Conservation (phyloP, 2,888 invertebrate species). For the Caenorhabditis afra region DNA sequence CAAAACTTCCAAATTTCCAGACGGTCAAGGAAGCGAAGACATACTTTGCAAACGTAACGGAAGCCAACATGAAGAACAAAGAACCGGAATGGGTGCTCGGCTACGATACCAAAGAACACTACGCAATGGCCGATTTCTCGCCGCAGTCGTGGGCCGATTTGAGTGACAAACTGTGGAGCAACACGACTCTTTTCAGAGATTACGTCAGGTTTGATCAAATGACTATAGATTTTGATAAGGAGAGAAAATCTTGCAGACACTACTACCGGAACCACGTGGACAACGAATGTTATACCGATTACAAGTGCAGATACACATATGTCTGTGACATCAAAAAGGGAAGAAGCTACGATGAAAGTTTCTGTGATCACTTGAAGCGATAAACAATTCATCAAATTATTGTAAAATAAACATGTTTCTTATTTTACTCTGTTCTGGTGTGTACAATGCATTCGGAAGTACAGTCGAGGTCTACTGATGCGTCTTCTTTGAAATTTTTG, state of each 20-base stretch:
- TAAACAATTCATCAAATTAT: neutral
- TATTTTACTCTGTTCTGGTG: no score
- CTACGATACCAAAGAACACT: slow-evolving; percentile 68
- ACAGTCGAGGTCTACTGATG: slow-evolving; percentile 49
- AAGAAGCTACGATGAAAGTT: slow-evolving; percentile 68
- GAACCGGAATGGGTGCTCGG: slow-evolving; percentile 67
- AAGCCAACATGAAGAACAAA: slow-evolving; percentile 67
- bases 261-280: slow-evolving; percentile 66
- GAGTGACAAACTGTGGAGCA: slow-evolving; percentile 64
- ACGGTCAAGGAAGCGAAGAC: slow-evolving; percentile 73
- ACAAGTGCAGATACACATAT: slow-evolving; percentile 59
- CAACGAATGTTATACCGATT: slow-evolving; percentile 63
- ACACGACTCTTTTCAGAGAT: slow-evolving; percentile 66
- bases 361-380: slow-evolving; percentile 52
- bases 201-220: slow-evolving; percentile 61
- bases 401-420: slow-evolving; percentile 1
- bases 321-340: slow-evolving; percentile 69
- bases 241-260: slow-evolving; percentile 30
- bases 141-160: slow-evolving; percentile 72
- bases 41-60: slow-evolving; percentile 70
- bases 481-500: slow-evolving; percentile 64
- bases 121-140: slow-evolving; percentile 72
- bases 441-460: slow-evolving; percentile 55
- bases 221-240: no score
- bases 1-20: slow-evolving; percentile 52